Percentiles rank a stretch among this genome's conserved stretches.
These are phyloP conservation scores for Doryteuthis pealeii DNA, from an alignment of 1,140 invertebrate genomes.

Conservation along the genomic window DNA sequence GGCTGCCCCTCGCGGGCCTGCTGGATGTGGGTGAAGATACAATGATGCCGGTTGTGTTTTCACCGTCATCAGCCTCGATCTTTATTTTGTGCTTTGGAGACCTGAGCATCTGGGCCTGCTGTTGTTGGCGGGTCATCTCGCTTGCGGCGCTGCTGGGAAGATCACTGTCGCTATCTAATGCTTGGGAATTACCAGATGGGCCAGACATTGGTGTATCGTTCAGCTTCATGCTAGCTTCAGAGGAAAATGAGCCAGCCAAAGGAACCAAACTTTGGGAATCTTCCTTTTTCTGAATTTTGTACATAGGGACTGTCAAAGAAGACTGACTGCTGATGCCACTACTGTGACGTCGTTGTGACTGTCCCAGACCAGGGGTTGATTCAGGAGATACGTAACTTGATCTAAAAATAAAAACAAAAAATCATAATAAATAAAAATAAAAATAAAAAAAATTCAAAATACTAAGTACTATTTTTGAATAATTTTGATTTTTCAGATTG, in stretches of 20 bases:
- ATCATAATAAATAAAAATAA: neutral
- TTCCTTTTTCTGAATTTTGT: conserved; percentile 16
- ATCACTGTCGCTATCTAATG: neutral
- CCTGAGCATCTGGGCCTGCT: neutral
- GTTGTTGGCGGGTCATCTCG: neutral
- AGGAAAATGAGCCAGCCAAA: conserved; percentile 24
- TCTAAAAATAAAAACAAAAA: conserved; percentile 3
- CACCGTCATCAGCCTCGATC: neutral
- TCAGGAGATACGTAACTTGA: neutral
- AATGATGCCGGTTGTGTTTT: neutral
- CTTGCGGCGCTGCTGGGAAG: neutral
- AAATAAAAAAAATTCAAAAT: too few relatives aligned
- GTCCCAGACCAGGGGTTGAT: neutral
- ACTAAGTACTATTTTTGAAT: too few relatives aligned
- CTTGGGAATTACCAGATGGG: neutral
- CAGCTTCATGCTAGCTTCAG: neutral
- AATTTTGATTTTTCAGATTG: too few relatives aligned
- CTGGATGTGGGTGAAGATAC: neutral
- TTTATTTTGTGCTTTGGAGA: neutral
- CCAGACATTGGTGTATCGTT: neutral
- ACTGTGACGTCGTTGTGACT: neutral
- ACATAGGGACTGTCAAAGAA: conserved; percentile 17
- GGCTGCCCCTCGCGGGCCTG: neutral
- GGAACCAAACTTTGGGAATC: conserved; percentile 31
- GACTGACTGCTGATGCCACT: conserved; percentile 21